Percentiles rank a stretch among this genome's conserved stretches.
Conservation (phyloP, 2,113 vertebrate species). For the Atlantisia rogersi region DNA sequence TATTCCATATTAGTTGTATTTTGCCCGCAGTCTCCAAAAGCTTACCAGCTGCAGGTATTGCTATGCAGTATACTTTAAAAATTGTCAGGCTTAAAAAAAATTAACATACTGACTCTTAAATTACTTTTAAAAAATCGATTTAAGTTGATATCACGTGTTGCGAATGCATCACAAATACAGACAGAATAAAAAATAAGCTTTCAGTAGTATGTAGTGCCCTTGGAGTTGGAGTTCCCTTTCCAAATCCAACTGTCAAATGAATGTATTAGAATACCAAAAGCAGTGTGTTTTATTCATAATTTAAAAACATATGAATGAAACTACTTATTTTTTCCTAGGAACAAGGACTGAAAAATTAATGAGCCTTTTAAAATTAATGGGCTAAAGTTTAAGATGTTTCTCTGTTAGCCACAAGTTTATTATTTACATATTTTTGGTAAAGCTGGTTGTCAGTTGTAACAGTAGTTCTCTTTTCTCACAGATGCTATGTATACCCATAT, state of each 20-base stretch:
- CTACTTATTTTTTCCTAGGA: background rate
- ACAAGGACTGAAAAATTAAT: background rate
- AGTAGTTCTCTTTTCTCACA: conserved; percentile 33
- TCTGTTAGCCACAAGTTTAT: background rate
- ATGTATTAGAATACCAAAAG: background rate
- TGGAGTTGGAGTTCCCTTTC: background rate
- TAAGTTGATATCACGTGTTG: background rate
- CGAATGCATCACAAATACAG: background rate
- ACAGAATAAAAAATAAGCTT: background rate
- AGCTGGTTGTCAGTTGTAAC: background rate
- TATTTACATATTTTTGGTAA: background rate
- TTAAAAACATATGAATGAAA: background rate
- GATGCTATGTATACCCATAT: conserved; percentile 41
- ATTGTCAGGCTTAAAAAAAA: background rate
- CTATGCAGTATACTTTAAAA: background rate
- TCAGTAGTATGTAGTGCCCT: background rate
- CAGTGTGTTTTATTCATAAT: background rate
- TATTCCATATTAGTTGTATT: background rate
- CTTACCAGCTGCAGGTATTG: background rate
- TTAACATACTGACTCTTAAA: background rate
- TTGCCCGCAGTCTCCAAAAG: background rate
- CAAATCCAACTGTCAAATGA: background rate
- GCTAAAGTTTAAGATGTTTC: background rate
- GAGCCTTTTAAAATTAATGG: conserved; percentile 1
- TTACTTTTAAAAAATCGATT: background rate